Base-by-base conservation (phyloP, 92 coral and sea anemone genomes). In the Epizoanthus rinbou region DNA sequence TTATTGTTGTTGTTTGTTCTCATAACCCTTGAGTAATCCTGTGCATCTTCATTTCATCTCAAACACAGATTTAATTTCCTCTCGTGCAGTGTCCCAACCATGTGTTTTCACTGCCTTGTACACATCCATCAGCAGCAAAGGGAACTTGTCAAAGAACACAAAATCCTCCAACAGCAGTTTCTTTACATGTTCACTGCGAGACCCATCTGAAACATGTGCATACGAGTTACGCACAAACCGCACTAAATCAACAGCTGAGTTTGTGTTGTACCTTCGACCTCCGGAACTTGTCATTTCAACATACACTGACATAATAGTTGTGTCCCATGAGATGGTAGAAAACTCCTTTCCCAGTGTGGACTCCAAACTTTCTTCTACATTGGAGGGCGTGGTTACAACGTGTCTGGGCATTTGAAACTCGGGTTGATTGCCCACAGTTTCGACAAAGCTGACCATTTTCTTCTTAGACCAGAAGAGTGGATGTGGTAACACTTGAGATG, bases 111-210 rank as follows among this genome's bases (percentile, higher is more conserved):
- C 86, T 10, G 82, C 83, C 19, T 70, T 88, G 83, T 72, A 88
- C 31, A 88, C 88, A 47, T 88, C 91, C 37, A 88, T 88, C 76
- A 88, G 75, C 64, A 88, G 87, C 22, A 56, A 22, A 18, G 91
- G 91, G 41, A 84, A 88, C 24, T 71, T 17, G n/a, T 85, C 79
- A 35, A 88, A 64, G 75, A 88, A 84, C 60, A 88, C 82, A 54
- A 31, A 75, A 52, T 75, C 68, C 5, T 79, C 69, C 13, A 88
- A 60, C 22, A 88, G 57, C 22, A 71, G 45, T 35, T 88, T 47
- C 19, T 58, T 69, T 24, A 78, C 67, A 7, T 37, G 60, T 1
- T 66, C 18, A 56, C 69, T 25, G n/a, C 86, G 90, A 28, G 45
- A 24, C 67, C 14, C 16, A 17, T 81, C 86, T 8, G 90, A 74